These are phyloP conservation scores for Hirudinaria manillensis DNA, from an alignment of 2,888 invertebrate species.

Conservation along the genomic window DNA sequence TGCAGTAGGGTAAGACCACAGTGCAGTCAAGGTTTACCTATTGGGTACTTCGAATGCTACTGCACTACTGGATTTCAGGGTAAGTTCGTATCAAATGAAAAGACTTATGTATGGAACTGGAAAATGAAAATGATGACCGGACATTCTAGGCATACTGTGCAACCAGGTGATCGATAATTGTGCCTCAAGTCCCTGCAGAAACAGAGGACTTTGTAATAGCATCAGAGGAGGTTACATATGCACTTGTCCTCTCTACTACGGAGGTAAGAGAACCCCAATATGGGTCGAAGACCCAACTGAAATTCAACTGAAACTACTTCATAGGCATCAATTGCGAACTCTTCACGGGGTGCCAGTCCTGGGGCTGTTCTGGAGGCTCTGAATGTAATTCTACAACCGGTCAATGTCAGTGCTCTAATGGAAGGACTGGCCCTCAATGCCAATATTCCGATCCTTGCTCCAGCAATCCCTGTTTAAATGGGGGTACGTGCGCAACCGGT, in stretches of 20 bases:
- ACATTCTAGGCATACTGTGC: slow-evolving; percentile 38
- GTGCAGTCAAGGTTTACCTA: slow-evolving; percentile 37
- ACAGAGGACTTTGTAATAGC: slow-evolving; percentile 40
- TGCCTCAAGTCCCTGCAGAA: slow-evolving; percentile 41
- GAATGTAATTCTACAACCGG: slow-evolving; percentile 27
- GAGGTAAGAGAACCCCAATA: slow-evolving; percentile 36
- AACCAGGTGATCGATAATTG: slow-evolving; percentile 40
- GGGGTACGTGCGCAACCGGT: slow-evolving; percentile 30
- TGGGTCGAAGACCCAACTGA: background rate
- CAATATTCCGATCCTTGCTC: slow-evolving; percentile 31
- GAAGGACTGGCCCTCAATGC: slow-evolving; percentile 35
- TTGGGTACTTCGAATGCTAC: slow-evolving; percentile 45
- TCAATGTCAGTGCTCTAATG: slow-evolving; percentile 33
- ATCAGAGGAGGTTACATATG: slow-evolving; percentile 38
- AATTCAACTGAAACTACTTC: slow-evolving; percentile 7
- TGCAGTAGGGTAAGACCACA: slow-evolving; percentile 40
- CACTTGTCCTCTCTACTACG: slow-evolving; percentile 40
- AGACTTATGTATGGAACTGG: background rate
- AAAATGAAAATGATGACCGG: background rate
- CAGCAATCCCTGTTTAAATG: slow-evolving; percentile 36
- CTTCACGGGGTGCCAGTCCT: slow-evolving; percentile 30
- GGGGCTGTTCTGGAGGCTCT: slow-evolving; percentile 24
- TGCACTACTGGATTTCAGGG: slow-evolving; percentile 45
- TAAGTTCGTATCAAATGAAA: slow-evolving; percentile 25
- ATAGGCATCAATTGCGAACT: slow-evolving; percentile 40